Conservation (phyloP, 1,140 invertebrate genomes). For the Hyphantria cunea region DNA sequence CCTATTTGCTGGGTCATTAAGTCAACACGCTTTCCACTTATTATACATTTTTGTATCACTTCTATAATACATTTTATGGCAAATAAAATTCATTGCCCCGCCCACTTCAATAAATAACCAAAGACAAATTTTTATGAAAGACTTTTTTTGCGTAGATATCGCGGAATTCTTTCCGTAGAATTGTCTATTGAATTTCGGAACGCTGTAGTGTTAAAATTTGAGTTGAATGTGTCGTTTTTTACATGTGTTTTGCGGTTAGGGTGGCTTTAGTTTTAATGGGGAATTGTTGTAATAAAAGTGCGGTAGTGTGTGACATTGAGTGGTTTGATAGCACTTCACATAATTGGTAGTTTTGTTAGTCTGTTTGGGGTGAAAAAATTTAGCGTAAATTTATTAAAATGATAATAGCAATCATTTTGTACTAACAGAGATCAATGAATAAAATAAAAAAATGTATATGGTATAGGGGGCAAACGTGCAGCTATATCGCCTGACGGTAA, state of each 20-base stretch:
- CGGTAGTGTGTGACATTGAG: not conserved
- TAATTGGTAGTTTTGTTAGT: too few relatives aligned
- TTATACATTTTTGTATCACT: constrained; percentile 61
- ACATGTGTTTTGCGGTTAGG: not conserved
- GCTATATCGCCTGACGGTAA: too few relatives aligned
- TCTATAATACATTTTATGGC: constrained; percentile 63
- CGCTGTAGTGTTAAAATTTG: not conserved
- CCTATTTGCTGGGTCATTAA: constrained; percentile 65
- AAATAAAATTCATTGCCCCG: constrained; percentile 70
- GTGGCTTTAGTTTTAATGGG: not conserved
- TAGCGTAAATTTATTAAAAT: too few relatives aligned
- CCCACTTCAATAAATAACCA: constrained; percentile 32
- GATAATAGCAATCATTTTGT: too few relatives aligned
- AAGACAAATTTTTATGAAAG: not conserved
- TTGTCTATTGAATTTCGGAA: not conserved
- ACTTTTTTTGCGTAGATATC: not conserved
- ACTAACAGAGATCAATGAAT: too few relatives aligned
- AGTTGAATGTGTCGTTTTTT: not conserved
- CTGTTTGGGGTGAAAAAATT: too few relatives aligned
- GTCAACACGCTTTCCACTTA: constrained; percentile 69
- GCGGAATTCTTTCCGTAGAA: not conserved
- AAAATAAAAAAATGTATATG: too few relatives aligned
- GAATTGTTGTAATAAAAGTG: not conserved
- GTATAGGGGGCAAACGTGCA: too few relatives aligned
- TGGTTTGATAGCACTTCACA: too few relatives aligned